A percentile compares a stretch with the other conserved stretches of the same genome.
These are phyloP conservation scores for Cryptotermes secundus DNA, from an alignment of 1,140 invertebrate genomes.

Conservation along the genomic window DNA sequence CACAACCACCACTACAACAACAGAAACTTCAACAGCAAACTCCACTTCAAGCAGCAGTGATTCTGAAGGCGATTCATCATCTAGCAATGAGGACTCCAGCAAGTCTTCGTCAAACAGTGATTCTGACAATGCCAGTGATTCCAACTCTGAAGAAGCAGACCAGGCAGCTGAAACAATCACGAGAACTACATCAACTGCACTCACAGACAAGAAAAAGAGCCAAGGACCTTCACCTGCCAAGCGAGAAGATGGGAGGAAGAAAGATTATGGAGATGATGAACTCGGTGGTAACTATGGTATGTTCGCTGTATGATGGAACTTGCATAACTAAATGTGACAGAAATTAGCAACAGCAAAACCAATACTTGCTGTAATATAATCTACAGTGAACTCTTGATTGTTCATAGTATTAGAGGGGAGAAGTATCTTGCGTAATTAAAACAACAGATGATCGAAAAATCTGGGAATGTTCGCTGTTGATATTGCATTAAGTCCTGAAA, in stretches of 20 bases:
- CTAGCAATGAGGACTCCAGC: constrained; percentile 27
- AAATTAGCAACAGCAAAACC: neutral
- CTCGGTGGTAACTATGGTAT: neutral
- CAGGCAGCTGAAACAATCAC: neutral
- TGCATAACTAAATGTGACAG: neutral
- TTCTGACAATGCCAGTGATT: constrained; percentile 22
- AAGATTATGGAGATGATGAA: neutral
- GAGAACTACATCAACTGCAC: neutral
- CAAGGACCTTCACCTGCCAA: neutral
- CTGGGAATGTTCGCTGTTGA: too few relatives aligned
- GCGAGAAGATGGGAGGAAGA: neutral
- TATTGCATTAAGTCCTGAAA: too few relatives aligned
- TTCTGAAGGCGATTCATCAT: constrained; percentile 25
- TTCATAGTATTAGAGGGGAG: too few relatives aligned
- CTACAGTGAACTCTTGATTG: too few relatives aligned
- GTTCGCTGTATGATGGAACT: neutral
- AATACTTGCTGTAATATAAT: neutral
- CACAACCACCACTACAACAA: constrained; percentile 47
- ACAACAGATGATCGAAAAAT: too few relatives aligned
- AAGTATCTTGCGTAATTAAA: too few relatives aligned
- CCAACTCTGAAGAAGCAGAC: constrained; percentile 15
- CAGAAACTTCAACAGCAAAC: constrained; percentile 28
- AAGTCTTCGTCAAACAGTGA: constrained; percentile 26
- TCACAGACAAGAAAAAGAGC: neutral
- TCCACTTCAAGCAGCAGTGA: constrained; percentile 30